A percentile compares a stretch with the other conserved stretches of the same genome.
Evolutionary conservation across 1,140 invertebrate species (phyloP).

Genomic region (Apis florea): DNA sequence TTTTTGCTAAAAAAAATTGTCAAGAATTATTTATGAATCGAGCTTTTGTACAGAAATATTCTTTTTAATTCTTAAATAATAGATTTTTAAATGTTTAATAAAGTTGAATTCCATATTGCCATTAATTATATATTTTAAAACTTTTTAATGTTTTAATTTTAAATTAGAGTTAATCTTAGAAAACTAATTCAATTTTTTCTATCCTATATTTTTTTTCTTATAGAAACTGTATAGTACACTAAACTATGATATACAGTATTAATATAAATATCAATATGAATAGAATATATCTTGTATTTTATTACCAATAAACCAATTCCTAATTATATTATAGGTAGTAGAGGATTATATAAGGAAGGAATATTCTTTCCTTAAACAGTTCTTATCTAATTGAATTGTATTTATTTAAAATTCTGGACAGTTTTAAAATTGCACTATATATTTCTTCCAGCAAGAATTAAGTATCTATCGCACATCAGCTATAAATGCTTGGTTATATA

Average conservation of each 20-base stretch:
- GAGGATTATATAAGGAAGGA: neutral
- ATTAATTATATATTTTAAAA: neutral
- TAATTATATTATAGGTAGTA: neutral
- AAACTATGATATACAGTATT: neutral
- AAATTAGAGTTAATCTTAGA: neutral
- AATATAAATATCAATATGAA: neutral
- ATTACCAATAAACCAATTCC: neutral
- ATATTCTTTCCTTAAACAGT: neutral
- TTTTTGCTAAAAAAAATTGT: neutral
- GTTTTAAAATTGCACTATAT: neutral
- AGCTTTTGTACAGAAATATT: neutral
- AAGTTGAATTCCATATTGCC: neutral
- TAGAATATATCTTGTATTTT: neutral
- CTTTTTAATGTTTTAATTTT: neutral
- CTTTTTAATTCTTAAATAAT: neutral
- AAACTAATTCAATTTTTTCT: neutral
- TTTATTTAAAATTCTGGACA: neutral
- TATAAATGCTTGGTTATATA: neutral
- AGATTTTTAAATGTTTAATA: neutral
- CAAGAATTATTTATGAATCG: neutral
- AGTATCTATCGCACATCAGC: neutral
- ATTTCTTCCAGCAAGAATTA: neutral
- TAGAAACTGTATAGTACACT: neutral
- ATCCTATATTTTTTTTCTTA: too few species aligned
- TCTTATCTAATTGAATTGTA: neutral